Conservation (phyloP, 2,888 invertebrate species). For the Therioaphis trifolii region DNA sequence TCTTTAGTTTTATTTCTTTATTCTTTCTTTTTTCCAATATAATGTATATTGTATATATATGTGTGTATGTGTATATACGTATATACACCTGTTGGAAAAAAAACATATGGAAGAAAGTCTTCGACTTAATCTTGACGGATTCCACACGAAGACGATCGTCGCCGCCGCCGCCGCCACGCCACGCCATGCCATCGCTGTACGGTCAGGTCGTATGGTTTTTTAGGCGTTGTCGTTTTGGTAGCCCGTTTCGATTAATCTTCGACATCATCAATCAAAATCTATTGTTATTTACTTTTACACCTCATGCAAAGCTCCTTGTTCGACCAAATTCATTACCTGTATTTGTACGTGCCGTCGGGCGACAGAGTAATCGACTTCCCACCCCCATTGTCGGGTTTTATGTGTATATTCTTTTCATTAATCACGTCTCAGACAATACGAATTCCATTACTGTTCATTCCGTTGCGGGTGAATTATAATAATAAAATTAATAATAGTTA, state of each 20-base stretch:
- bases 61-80: no score
- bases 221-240: slow-evolving; percentile 61
- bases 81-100: slow-evolving; percentile 18
- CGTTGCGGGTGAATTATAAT: background rate
- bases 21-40: slow-evolving; percentile 21
- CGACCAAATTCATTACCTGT: slow-evolving; percentile 61
- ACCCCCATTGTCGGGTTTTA: slow-evolving; percentile 33
- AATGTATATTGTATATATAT: slow-evolving; percentile 4
- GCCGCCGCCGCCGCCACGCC: background rate
- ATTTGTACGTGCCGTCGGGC: slow-evolving; percentile 34
- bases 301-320: slow-evolving; percentile 58
- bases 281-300: slow-evolving; percentile 63
- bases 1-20: background rate
- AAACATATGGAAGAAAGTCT: slow-evolving; percentile 29
- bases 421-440: slow-evolving; percentile 60
- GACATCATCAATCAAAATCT: slow-evolving; percentile 62
- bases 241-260: slow-evolving; percentile 61
- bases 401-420: slow-evolving; percentile 61
- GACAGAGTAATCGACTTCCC: slow-evolving; percentile 57
- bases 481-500: slow-evolving; percentile 21
- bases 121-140: slow-evolving; percentile 17
- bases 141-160: background rate
- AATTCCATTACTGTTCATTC: slow-evolving; percentile 54
- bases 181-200: background rate
- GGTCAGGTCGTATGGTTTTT: slow-evolving; percentile 29